A percentile compares a stretch with the other conserved stretches of the same genome.
These are phyloP conservation scores for Chionis minor DNA, from an alignment of 2,113 vertebrate species.

Conservation along the genomic window DNA sequence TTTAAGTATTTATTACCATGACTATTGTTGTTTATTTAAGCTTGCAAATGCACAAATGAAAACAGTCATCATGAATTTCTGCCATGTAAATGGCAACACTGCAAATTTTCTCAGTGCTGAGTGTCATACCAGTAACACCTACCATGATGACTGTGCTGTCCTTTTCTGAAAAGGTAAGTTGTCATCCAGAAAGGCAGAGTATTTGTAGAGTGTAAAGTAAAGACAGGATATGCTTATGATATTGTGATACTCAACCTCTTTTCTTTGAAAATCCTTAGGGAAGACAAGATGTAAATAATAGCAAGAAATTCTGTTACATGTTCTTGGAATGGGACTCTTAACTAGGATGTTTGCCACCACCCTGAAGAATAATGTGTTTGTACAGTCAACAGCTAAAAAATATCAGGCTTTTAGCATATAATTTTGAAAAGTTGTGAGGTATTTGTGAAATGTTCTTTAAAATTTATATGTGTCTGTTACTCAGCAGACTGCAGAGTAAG, in stretches of 20 bases:
- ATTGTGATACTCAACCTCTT: background rate
- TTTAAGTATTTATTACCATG: background rate
- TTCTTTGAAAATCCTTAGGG: background rate
- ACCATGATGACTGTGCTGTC: background rate
- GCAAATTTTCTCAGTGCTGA: background rate
- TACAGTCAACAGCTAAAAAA: background rate
- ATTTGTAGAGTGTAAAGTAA: background rate
- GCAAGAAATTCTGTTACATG: background rate
- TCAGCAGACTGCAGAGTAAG: background rate
- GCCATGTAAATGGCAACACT: background rate
- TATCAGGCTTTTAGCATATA: background rate
- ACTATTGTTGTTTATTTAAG: background rate
- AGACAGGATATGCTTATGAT: background rate
- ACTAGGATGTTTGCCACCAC: background rate
- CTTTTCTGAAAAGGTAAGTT: background rate
- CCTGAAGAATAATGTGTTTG: background rate
- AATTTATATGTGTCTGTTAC: background rate
- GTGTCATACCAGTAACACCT: background rate
- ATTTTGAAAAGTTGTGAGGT: background rate
- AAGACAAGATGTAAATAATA: background rate
- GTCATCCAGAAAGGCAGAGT: background rate
- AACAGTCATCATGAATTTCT: background rate
- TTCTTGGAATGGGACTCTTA: background rate
- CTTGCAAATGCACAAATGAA: background rate
- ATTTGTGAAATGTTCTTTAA: background rate